phyloP scores from a whole-genome alignment of 2,113 vertebrate species.

The Bucco capensis region DNA sequence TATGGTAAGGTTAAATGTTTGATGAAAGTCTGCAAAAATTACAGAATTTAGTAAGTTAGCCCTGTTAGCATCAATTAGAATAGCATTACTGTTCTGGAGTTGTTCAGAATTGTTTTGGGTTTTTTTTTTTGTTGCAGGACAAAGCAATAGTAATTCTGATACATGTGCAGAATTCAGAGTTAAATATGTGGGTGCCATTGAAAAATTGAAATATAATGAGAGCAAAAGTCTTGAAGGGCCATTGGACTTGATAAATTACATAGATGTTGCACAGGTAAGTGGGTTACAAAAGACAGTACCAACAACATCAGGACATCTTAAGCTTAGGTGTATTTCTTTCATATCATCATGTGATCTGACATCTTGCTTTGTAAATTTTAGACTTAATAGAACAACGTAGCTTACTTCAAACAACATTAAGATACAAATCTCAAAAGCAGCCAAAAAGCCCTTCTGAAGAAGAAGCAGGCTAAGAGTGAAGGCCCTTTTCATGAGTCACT shows the following conservation, averaged over 20 bases:
- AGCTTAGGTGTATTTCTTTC: background rate
- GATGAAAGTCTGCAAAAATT: background rate
- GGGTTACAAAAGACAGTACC: background rate
- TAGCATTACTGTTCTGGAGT: background rate
- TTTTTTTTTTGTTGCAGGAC: constrained; percentile 65
- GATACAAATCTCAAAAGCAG: background rate
- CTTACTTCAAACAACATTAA: background rate
- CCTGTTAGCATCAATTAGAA: background rate
- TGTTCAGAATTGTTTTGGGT: background rate
- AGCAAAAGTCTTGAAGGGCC: constrained; percentile 87
- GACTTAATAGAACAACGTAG: background rate
- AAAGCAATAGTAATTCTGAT: constrained; percentile 87
- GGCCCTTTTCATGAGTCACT: background rate
- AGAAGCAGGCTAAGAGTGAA: background rate
- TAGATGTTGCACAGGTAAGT: constrained; percentile 92
- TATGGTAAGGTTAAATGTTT: background rate
- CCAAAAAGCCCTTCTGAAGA: background rate
- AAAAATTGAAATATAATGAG: constrained; percentile 86
- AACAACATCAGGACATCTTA: background rate
- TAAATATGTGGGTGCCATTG: constrained; percentile 92
- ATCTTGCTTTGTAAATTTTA: background rate
- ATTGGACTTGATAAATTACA: constrained; percentile 93
- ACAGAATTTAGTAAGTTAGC: background rate
- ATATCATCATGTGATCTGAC: background rate
- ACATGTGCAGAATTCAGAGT: constrained; percentile 91